Evolutionary conservation across 2,797 vertebrate species (phyloP), one percentile per base, ranked within the genome.

Genomic region (Alauda arvensis): DNA sequence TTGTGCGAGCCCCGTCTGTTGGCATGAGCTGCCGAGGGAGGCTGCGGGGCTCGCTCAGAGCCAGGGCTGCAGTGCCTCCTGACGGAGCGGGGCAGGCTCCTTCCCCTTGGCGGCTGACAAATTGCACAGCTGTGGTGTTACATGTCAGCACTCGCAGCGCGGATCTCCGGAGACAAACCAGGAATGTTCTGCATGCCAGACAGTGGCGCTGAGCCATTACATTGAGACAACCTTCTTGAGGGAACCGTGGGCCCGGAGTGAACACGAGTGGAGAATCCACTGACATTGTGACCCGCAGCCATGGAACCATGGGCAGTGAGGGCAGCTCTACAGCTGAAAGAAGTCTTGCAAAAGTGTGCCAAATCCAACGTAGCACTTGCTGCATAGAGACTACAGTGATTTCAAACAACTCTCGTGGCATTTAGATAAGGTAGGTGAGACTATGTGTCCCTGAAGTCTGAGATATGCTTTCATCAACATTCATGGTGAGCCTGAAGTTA

Each of bases 41-140:
- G 76, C 56, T 39, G 69, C 19, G 2, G 20, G 15, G 65, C 68
- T 8, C 0, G 0, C 0, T 11, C n/a, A 2, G 72, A 2, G 33
- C 15, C 2, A n/a, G 84, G 12, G 86, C 84, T 63, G 86, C 70
- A 87, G 2, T 86, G 90, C 90, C 91, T 89, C 93, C 93, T 7
- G 31, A 83, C 4, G 85, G 88, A 23, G 11, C 10, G 0, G 19
- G 63, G 56, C 57, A 42, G 61, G 85, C 85, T 90, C 71, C 61
- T 67, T 77, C 63, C 88, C 72, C 80, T 84, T 19, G 37, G 53
- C 89, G 5, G 80, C 91, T 95, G 93, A 93, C 87, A 93, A 91
- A 93, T 87, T 90, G 94, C 90, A 45, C 91, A 95, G 90, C 94
- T 95, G 94, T 92, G 90, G 93, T 92, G 94, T 92, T 90, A 94